phyloP scores from a whole-genome alignment of 2,888 invertebrate genomes.

The Pseudococcus longispinus region DNA sequence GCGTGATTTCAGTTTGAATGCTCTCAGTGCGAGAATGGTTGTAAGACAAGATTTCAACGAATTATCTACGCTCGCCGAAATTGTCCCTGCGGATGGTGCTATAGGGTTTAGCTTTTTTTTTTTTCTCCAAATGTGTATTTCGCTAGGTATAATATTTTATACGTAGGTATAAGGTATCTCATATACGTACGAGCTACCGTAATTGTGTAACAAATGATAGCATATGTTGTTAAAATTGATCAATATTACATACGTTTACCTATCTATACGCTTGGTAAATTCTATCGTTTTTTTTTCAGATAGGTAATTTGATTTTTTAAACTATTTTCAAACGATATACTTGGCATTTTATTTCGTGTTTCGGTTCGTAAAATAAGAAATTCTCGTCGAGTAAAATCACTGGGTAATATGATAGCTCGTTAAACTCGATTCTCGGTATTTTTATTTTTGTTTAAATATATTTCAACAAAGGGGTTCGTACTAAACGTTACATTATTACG shows the following conservation, averaged over 20 bases:
- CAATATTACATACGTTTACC: not conserved
- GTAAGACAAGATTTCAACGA: not conserved
- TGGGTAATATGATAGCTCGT: not conserved
- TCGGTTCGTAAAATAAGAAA: not conserved
- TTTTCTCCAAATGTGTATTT: not conserved
- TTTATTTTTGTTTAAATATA: not conserved
- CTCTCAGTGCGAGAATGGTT: not conserved
- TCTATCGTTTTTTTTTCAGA: not conserved
- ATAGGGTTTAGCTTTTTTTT: not conserved
- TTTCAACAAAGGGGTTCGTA: not conserved
- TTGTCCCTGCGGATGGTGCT: not conserved
- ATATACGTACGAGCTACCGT: not conserved
- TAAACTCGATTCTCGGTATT: not conserved
- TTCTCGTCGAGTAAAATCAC: not conserved
- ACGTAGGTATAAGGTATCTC: not conserved
- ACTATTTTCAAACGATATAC: not conserved
- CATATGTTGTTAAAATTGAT: no score
- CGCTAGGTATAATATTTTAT: not conserved
- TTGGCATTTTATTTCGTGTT: not conserved
- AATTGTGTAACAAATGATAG: no score
- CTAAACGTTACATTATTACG: not conserved
- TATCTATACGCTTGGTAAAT: not conserved
- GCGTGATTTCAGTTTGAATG: slow-evolving; percentile 10
- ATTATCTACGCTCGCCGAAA: not conserved
- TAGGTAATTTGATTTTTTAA: not conserved